Base-by-base conservation (phyloP, 2,797 vertebrate genomes). In the Ptychadena robeensis region DNA sequence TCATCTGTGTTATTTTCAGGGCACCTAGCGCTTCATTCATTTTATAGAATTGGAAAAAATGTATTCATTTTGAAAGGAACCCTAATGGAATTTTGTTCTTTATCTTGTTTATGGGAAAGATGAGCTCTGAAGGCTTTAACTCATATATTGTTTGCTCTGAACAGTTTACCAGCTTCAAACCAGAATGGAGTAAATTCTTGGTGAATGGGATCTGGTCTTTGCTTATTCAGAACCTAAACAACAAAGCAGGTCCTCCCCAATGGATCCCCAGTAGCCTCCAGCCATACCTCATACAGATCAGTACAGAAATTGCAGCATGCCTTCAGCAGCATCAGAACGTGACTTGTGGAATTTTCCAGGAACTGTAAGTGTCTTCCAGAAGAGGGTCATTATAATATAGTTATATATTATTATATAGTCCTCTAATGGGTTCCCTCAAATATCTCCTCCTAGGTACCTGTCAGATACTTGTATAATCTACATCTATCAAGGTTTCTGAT, bases 141-240 rank as follows among this genome's bases (percentile, higher is more conserved):
- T n/a, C 6, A 22, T n/a, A 53, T 53, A 22, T 53, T 53, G 18
- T 53, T 53, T 9, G 8, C 37, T 9, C 14, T 75, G 32, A 64
- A 18, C 69, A 91, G 90, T 80, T 89, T 63, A 69, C 86, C 63
- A 57, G 3, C 0, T 4, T 75, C 10, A 71, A 61, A 10, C 85
- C 86, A 0, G 76, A 82, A 65, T 89, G 87, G 88, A 88, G 3
- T 61, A 25, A 72, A 65, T 0, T 87, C 38, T 75, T 90, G 35
- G 0, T 81, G 1, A 86, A 86, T 0, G 90, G 90, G 0, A 66
- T 89, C 1, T 88, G 87, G 90, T 77, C 86, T 67, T 86, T 15
- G 59, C 32, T 88, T 40, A 14, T 84, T 11, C 57, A 18, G 8
- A 59, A 81, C 0, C 82, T 87, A 0, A 66, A 28, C 15, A 80